A percentile compares a stretch with the other conserved stretches of the same genome.
These are phyloP conservation scores for Laupala kohalensis DNA, from an alignment of 1,140 invertebrate species.

Conservation along the genomic window DNA sequence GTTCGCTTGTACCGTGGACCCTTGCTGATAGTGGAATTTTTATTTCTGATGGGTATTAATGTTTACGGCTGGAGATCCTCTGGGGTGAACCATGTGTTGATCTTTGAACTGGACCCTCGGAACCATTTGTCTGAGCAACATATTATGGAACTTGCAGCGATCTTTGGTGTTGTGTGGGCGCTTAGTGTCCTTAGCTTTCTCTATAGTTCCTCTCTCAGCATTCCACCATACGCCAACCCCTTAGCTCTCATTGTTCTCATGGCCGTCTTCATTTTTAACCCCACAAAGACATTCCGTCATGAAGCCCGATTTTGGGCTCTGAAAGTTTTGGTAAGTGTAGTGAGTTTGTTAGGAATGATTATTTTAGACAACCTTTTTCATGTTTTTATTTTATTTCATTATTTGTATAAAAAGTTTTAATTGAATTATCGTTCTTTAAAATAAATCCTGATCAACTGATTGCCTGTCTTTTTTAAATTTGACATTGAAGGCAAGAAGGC, in stretches of 20 bases:
- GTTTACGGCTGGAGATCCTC: slow-evolving; percentile 79
- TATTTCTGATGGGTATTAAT: slow-evolving; percentile 80
- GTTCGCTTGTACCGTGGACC: slow-evolving; percentile 68
- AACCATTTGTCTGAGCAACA: slow-evolving; percentile 78
- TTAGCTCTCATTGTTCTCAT: slow-evolving; percentile 55
- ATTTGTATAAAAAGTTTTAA: no score
- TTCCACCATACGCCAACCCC: slow-evolving; percentile 67
- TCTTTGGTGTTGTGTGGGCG: slow-evolving; percentile 76
- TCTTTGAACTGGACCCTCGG: slow-evolving; percentile 83
- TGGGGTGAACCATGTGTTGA: slow-evolving; percentile 85
- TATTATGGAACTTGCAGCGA: slow-evolving; percentile 73
- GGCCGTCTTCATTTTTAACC: slow-evolving; percentile 65
- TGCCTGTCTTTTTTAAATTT: no score
- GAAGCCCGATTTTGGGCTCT: slow-evolving; percentile 54
- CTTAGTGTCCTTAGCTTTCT: slow-evolving; percentile 48
- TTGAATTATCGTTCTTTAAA: no score
- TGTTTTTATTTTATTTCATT: not conserved
- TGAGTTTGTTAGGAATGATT: not conserved
- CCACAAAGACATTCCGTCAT: slow-evolving; percentile 61
- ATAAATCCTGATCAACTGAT: no score
- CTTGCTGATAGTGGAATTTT: slow-evolving; percentile 66
- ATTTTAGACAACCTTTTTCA: not conserved
- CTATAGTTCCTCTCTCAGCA: slow-evolving; percentile 55
- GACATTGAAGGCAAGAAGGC: no score
- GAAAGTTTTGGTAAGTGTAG: slow-evolving; percentile 28